Evolutionary conservation across 2,113 vertebrate genomes (phyloP).

Genomic region (Egretta garzetta): DNA sequence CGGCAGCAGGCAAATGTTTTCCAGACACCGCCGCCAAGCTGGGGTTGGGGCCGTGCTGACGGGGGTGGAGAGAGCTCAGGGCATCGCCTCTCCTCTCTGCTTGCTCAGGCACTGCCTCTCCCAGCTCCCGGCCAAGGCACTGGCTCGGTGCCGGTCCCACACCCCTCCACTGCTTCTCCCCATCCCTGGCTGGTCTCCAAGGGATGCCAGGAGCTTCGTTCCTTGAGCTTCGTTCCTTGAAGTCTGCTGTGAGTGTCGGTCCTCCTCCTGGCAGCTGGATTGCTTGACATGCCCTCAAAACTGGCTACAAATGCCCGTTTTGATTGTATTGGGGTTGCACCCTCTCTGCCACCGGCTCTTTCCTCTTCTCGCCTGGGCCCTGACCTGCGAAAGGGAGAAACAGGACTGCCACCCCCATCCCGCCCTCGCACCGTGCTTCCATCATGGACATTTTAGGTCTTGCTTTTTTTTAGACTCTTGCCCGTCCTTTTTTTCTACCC

Average conservation of each 20-base stretch:
- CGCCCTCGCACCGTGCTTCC: fast-evolving
- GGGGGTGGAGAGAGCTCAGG: fast-evolving
- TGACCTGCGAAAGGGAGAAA: not conserved
- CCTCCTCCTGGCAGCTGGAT: not conserved
- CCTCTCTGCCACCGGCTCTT: not conserved
- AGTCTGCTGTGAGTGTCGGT: not conserved
- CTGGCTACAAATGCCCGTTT: not conserved
- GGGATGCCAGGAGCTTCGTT: not conserved
- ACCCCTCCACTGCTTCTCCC: not conserved
- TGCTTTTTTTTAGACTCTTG: not conserved
- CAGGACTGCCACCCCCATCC: not conserved
- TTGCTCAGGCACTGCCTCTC: not conserved
- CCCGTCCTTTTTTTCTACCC: too few species aligned
- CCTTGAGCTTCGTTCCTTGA: not conserved
- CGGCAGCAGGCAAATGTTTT: not conserved
- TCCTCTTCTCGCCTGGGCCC: not conserved
- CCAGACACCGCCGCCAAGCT: not conserved
- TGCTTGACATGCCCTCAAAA: not conserved
- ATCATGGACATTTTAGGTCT: fast-evolving
- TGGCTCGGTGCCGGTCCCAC: fast-evolving
- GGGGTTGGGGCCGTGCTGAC: fast-evolving
- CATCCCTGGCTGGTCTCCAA: not conserved
- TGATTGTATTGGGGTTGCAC: not conserved
- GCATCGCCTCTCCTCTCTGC: not conserved
- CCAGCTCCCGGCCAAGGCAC: fast-evolving